Base-by-base conservation (phyloP, 2,797 vertebrate genomes). In the Corythornis leucogaster region DNA sequence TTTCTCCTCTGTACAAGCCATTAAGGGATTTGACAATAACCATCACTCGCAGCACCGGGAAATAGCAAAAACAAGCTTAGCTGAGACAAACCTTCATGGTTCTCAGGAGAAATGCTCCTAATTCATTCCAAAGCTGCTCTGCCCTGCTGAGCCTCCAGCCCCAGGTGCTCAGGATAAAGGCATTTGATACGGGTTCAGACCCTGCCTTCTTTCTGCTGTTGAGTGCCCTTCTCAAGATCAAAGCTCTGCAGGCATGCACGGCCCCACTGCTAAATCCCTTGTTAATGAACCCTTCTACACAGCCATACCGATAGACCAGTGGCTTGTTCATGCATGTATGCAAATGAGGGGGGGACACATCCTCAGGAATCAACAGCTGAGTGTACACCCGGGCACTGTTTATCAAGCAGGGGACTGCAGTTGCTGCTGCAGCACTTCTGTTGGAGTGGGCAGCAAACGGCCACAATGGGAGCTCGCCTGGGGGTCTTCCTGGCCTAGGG, bases 201-300 rank as follows among this genome's bases (percentile, higher is more conserved):
- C 2, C 43, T 26, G 48, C 0, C 15, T 10, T 66, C 61, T 2
- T 90, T 46, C 81, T 92, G 69, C 81, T 16, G 14, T 1, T 7
- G 62, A 89, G 92, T 33, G 67, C 61, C 83, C 88, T 88, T 84
- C 80, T 91, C 67, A 61, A 30, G 84, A 95, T 88, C 89, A 90
- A 87, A 92, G 85, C 74, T 75, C 74, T 26, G 30, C 55, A 42
- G 77, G 92, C 76, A 85, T 87, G 68, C 61, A 53, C 0, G 0
- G 86, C 84, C 16, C 89, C 54, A 71, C 35, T 8, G 31, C 48
- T 17, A 62, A 71, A 61, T 33, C 66, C 89, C 74, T 11, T 30
- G 46, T 62, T 79, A 67, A 79, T 2, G 55, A 84, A 16, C 35
- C 54, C 35, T 10, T 20, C 2, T 7, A 5, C 58, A 7, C 0